Evolutionary conservation across 1,140 invertebrate genomes (phyloP).

Genomic region (Eumaeus atala): DNA sequence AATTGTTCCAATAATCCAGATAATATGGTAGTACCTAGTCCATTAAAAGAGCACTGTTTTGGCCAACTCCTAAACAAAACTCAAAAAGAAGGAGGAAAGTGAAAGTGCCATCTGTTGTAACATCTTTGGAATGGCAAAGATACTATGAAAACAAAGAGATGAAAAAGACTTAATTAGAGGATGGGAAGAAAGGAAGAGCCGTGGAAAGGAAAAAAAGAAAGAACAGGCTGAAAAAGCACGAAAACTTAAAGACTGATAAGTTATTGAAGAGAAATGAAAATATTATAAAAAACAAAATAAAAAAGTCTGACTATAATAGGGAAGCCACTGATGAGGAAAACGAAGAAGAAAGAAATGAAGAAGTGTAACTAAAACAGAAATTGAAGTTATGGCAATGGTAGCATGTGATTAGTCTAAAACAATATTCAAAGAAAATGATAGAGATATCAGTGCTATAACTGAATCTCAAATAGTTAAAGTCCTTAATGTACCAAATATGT

Average conservation of each 20-base stretch:
- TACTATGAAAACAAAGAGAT: conserved; percentile 11
- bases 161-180: conserved; percentile 12
- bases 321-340: conserved; percentile 8
- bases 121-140: conserved; percentile 10
- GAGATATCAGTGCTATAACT: conserved; percentile 19
- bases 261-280: conserved; percentile 2
- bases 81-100: conserved; percentile 10
- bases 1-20: conserved; percentile 3
- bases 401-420: conserved; percentile 16
- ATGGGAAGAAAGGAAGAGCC: conserved; percentile 8
- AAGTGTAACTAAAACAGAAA: conserved; percentile 14
- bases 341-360: conserved; percentile 11
- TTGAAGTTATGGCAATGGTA: conserved; percentile 23
- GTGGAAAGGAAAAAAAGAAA: conserved; percentile 11
- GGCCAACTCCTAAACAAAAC: conserved; percentile 12
- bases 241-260: background rate
- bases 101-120: conserved; percentile 10
- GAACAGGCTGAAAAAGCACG: conserved; percentile 6
- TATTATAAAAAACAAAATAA: conserved; percentile 9
- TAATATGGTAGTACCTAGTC: conserved; percentile 11
- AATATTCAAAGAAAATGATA: conserved; percentile 22
- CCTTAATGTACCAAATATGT: conserved; percentile 18
- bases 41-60: conserved; percentile 11
- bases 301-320: conserved; percentile 7
- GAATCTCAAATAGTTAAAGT: conserved; percentile 21